Conservation (phyloP, 2,888 invertebrate species). For the Tetragnatha montana region DNA sequence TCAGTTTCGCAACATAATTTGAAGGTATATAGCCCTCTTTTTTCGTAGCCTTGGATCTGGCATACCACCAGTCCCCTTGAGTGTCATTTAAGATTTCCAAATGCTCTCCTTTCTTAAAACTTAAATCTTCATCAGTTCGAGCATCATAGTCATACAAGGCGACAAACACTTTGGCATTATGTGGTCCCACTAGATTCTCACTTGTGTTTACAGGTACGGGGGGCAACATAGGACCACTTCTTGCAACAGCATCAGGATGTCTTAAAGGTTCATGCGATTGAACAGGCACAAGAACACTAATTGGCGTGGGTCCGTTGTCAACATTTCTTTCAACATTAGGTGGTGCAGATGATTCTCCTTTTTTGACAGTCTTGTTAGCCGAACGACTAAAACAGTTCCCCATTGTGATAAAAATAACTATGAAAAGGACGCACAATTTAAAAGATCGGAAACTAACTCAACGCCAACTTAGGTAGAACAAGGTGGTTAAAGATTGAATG, state of each 20-base stretch:
- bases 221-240: constrained; percentile 64
- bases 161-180: constrained; percentile 88
- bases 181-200: constrained; percentile 48
- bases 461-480: not conserved
- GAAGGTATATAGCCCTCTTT: constrained; percentile 99
- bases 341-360: constrained; percentile 46
- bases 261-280: constrained; percentile 66
- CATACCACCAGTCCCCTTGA: constrained; percentile 99
- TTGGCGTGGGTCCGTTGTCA: constrained; percentile 65
- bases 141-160: constrained; percentile 99
- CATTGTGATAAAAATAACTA: constrained; percentile 60
- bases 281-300: constrained; percentile 61
- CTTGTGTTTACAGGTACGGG: constrained; percentile 63
- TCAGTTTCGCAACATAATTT: constrained; percentile 99
- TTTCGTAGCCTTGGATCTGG: constrained; percentile 95
- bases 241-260: constrained; percentile 58
- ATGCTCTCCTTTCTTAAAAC: constrained; percentile 99
- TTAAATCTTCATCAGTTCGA: constrained; percentile 98
- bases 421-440: not conserved
- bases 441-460: not conserved
- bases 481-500: not conserved
- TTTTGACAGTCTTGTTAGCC: constrained; percentile 64
- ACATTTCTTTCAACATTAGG: constrained; percentile 48
- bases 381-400: constrained; percentile 71
- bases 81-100: constrained; percentile 98